Evolutionary conservation across 1,140 invertebrate genomes (phyloP).

Genomic region (Diabrotica undecimpunctata): DNA sequence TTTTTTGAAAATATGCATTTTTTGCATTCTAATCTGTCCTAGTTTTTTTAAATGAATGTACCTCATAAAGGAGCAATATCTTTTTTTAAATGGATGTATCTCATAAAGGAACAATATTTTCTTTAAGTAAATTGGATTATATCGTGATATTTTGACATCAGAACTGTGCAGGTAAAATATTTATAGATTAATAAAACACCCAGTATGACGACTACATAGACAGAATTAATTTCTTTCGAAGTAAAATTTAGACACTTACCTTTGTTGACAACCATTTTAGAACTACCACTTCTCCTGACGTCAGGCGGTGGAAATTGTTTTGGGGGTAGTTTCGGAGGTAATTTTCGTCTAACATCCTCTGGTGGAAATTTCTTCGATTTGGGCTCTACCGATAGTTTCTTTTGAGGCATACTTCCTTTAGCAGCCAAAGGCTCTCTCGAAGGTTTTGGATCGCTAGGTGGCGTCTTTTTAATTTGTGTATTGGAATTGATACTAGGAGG

Average conservation of each 20-base stretch:
- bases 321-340: slow-evolving; percentile 21
- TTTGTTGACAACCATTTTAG: slow-evolving; percentile 38
- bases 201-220: too few relatives aligned
- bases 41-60: too few relatives aligned
- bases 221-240: neutral
- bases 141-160: too few relatives aligned
- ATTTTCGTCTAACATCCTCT: slow-evolving; percentile 32
- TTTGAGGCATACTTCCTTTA: neutral
- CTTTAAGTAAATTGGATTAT: too few relatives aligned
- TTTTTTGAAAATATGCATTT: too few relatives aligned
- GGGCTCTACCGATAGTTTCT: neutral
- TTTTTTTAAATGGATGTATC: too few relatives aligned
- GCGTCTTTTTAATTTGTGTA: neutral
- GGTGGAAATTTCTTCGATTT: slow-evolving; percentile 37
- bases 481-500: too few relatives aligned
- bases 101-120: too few relatives aligned
- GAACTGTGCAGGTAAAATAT: too few relatives aligned
- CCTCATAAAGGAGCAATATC: too few relatives aligned
- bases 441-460: slow-evolving; percentile 18
- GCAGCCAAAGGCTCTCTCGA: slow-evolving; percentile 14
- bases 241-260: slow-evolving; percentile 34
- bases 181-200: too few relatives aligned
- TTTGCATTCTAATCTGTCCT: too few relatives aligned
- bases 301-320: slow-evolving; percentile 51
- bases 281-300: slow-evolving; percentile 44